Conservation (phyloP, 1,140 invertebrate species). For the Drosophila hydei region DNA sequence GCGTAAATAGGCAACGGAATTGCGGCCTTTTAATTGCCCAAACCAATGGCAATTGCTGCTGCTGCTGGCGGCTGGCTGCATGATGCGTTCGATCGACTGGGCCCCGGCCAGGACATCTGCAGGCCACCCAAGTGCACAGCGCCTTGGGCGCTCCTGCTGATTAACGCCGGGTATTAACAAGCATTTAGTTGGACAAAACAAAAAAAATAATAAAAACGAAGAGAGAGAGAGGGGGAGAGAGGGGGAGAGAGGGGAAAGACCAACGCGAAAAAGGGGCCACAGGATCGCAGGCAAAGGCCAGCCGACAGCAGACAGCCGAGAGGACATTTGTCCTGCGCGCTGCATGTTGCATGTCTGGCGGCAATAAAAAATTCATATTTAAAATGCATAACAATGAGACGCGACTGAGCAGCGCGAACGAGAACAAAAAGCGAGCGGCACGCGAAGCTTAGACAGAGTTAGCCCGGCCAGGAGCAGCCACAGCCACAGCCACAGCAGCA, state of each 20-base stretch:
- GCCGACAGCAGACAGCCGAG: background rate
- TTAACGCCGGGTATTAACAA: constrained; percentile 73
- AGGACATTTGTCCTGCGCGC: constrained; percentile 10
- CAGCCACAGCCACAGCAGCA: background rate
- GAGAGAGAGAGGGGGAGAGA: too few species aligned
- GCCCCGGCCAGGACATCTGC: constrained; percentile 26
- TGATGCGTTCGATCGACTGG: constrained; percentile 2
- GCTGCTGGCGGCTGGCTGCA: background rate
- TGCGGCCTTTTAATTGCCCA: constrained; percentile 30
- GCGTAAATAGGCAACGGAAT: constrained; percentile 14
- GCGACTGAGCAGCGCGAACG: constrained; percentile 9
- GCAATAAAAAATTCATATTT: constrained; percentile 74
- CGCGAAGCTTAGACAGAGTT: constrained; percentile 62
- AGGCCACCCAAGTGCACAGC: constrained; percentile 44
- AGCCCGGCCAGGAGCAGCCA: constrained; percentile 15
- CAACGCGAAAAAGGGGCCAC: background rate
- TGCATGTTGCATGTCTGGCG: constrained; percentile 62
- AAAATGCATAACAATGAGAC: constrained; percentile 80
- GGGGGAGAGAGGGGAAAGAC: too few species aligned
- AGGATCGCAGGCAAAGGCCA: constrained; percentile 26
- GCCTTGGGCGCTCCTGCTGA: constrained; percentile 55
- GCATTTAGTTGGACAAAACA: constrained; percentile 62
- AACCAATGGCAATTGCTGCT: constrained; percentile 18
- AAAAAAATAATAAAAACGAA: constrained; percentile 36
- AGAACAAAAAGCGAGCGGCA: constrained; percentile 61